Evolutionary conservation across 2,888 invertebrate species (phyloP).

Genomic region (Buathra laborator): DNA sequence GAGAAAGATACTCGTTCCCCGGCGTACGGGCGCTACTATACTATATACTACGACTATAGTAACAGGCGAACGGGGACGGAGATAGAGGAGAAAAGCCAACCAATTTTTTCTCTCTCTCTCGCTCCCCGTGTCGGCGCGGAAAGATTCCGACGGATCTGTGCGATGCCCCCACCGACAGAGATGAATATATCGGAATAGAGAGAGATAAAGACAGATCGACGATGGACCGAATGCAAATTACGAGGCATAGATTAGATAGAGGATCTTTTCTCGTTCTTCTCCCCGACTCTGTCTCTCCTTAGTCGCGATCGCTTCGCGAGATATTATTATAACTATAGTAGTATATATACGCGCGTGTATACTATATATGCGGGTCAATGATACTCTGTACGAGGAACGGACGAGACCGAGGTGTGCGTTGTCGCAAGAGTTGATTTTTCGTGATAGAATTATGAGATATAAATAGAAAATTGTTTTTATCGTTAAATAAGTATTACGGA

Average conservation of each 20-base stretch:
- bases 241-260: constrained; percentile 54
- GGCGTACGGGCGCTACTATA: constrained; percentile 37
- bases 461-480: constrained; percentile 13
- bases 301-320: constrained; percentile 39
- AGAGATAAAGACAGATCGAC: constrained; percentile 30
- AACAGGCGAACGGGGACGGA: neutral
- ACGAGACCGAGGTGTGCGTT: constrained; percentile 2
- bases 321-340: constrained; percentile 47
- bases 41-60: constrained; percentile 42
- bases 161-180: constrained; percentile 12
- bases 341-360: neutral
- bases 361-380: constrained; percentile 52
- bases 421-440: constrained; percentile 47
- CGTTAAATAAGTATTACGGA: neutral
- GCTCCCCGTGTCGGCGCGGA: constrained; percentile 13
- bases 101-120: constrained; percentile 2
- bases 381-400: constrained; percentile 45
- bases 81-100: constrained; percentile 31
- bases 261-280: constrained; percentile 43
- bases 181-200: constrained; percentile 5
- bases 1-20: constrained; percentile 28
- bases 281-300: constrained; percentile 21
- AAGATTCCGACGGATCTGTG: constrained; percentile 47
- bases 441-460: constrained; percentile 15
- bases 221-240: constrained; percentile 62